Conservation (phyloP, 2,888 invertebrate genomes). For the Thysanoteuthis rhombus region DNA sequence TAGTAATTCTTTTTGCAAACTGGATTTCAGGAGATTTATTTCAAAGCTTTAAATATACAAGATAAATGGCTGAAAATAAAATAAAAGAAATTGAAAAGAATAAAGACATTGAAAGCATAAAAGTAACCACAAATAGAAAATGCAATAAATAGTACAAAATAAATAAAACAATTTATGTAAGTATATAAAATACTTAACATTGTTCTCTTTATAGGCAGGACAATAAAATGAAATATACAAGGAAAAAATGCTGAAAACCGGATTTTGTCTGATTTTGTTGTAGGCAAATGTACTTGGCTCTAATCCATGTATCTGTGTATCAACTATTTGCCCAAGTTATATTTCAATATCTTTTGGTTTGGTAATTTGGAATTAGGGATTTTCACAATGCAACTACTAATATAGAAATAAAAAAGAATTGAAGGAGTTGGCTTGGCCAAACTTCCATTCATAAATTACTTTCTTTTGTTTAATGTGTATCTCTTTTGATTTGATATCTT, state of each 20-base stretch:
- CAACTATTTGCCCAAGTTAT: background rate
- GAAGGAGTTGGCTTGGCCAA: background rate
- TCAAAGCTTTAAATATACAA: background rate
- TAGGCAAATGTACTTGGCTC: background rate
- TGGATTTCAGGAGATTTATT: slow-evolving; percentile 12
- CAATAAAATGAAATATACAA: background rate
- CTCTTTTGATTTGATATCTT: background rate
- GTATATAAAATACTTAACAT: background rate
- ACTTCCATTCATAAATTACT: background rate
- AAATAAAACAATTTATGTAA: background rate
- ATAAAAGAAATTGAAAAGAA: background rate
- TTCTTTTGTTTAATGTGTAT: background rate
- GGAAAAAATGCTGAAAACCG: background rate
- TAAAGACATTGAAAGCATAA: background rate
- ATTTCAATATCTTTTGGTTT: background rate
- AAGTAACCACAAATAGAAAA: background rate
- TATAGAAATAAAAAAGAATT: background rate
- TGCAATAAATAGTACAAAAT: background rate
- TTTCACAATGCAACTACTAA: background rate
- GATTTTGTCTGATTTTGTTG: background rate
- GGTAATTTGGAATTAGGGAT: background rate
- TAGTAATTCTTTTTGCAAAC: background rate
- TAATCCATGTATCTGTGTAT: background rate
- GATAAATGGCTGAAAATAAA: background rate
- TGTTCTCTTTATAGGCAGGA: background rate